Evolutionary conservation across 2,888 invertebrate genomes (phyloP).

Genomic region (Marronus borbonicus): DNA sequence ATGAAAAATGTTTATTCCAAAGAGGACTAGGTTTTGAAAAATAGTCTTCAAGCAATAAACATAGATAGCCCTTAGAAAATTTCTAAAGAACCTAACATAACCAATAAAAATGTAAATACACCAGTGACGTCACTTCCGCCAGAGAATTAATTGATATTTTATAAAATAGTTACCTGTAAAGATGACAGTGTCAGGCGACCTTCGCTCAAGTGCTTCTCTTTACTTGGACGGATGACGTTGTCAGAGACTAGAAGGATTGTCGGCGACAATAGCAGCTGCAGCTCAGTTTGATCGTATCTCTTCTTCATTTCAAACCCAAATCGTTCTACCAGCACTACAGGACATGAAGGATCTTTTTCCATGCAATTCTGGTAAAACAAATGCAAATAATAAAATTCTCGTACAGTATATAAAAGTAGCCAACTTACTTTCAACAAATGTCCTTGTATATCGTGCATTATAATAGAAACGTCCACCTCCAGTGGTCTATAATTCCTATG

Average conservation of each 20-base stretch:
- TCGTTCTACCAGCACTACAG: slow-evolving; percentile 89
- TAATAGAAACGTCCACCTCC: slow-evolving; percentile 92
- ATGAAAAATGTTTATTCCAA: too few species aligned
- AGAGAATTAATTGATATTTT: too few species aligned
- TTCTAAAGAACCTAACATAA: too few species aligned
- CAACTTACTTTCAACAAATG: slow-evolving; percentile 81
- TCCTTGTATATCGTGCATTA: slow-evolving; percentile 95
- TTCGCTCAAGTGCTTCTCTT: slow-evolving; percentile 83
- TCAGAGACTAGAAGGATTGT: slow-evolving; percentile 87
- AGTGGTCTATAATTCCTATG: slow-evolving; percentile 90
- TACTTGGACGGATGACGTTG: slow-evolving; percentile 78
- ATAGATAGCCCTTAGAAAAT: too few species aligned
- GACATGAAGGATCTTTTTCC: slow-evolving; percentile 92
- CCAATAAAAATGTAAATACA: too few species aligned
- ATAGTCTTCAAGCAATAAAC: too few species aligned
- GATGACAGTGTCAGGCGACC: slow-evolving; percentile 90
- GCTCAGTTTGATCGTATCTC: slow-evolving; percentile 89
- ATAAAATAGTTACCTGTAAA: slow-evolving; percentile 75
- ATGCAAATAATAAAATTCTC: neutral
- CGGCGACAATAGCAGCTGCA: slow-evolving; percentile 92
- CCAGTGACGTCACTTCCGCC: too few species aligned
- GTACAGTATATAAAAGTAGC: neutral
- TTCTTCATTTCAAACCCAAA: slow-evolving; percentile 99
- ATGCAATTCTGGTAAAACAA: slow-evolving; percentile 80
- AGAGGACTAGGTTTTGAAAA: too few species aligned